Conservation (phyloP, 1,140 invertebrate genomes). For the Drosophila funebris region DNA sequence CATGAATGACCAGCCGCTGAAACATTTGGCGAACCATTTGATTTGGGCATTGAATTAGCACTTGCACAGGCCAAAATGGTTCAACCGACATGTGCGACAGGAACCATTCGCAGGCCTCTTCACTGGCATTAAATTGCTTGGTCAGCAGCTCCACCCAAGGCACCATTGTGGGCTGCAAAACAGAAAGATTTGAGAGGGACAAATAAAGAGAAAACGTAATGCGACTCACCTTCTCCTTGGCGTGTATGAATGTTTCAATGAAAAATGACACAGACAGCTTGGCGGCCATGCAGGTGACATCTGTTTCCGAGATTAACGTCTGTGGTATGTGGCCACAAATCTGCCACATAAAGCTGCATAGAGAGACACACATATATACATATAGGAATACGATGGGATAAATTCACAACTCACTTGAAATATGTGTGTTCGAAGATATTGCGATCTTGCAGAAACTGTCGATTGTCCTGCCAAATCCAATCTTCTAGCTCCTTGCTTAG, state of each 20-base stretch:
- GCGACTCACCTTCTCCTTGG: slow-evolving; percentile 93
- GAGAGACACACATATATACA: too few species aligned
- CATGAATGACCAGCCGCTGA: slow-evolving; percentile 96
- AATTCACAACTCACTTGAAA: slow-evolving; percentile 89
- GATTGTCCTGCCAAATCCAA: slow-evolving; percentile 98
- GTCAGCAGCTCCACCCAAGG: slow-evolving; percentile 97
- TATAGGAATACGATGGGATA: too few species aligned
- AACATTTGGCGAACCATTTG: slow-evolving; percentile 98
- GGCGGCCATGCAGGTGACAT: slow-evolving; percentile 93
- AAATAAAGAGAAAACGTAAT: background rate
- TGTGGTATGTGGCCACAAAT: slow-evolving; percentile 96
- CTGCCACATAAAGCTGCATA: slow-evolving; percentile 96
- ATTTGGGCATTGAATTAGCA: slow-evolving; percentile 97
- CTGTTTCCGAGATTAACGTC: slow-evolving; percentile 91
- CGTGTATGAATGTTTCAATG: slow-evolving; percentile 97
- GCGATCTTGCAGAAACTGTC: slow-evolving; percentile 96
- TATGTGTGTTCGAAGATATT: slow-evolving; percentile 98
- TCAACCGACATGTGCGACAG: slow-evolving; percentile 95
- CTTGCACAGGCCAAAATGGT: slow-evolving; percentile 97
- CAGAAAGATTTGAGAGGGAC: background rate
- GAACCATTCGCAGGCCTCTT: slow-evolving; percentile 96
- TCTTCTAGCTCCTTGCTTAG: slow-evolving; percentile 92
- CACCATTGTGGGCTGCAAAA: slow-evolving; percentile 93
- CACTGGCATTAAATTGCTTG: slow-evolving; percentile 96
- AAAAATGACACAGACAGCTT: slow-evolving; percentile 97